A percentile compares a stretch with the other conserved stretches of the same genome.
phyloP scores from a whole-genome alignment of 2,888 invertebrate species.

The Adela reaumurella region DNA sequence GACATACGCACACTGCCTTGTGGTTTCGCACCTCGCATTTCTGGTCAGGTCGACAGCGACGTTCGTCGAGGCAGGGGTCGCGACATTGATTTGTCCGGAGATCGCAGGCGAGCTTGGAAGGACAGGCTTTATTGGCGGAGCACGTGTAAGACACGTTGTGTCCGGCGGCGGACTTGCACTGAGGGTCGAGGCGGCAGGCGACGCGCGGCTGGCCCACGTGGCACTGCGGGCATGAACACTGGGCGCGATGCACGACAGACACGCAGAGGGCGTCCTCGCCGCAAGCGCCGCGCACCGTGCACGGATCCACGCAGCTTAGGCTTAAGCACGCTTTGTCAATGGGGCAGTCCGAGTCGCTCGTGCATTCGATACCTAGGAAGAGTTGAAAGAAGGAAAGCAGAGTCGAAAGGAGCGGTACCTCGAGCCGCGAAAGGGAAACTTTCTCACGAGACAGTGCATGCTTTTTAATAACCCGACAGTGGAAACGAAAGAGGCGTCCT shows the following conservation, averaged over 20 bases:
- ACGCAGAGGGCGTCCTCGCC: constrained; percentile 87
- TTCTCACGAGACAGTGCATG: constrained; percentile 73
- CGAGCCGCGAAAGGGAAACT: constrained; percentile 87
- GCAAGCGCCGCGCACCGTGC: constrained; percentile 83
- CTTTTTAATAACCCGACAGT: constrained; percentile 57
- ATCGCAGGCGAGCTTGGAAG: constrained; percentile 72
- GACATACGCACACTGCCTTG: constrained; percentile 82
- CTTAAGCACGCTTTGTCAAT: constrained; percentile 89
- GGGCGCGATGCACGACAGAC: constrained; percentile 78
- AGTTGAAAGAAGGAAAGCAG: constrained; percentile 58
- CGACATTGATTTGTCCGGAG: constrained; percentile 66
- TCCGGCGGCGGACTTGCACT: constrained; percentile 64
- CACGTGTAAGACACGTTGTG: constrained; percentile 62
- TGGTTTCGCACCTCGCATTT: constrained; percentile 86
- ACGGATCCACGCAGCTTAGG: constrained; percentile 88
- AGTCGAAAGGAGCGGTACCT: constrained; percentile 69
- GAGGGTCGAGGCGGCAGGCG: constrained; percentile 75
- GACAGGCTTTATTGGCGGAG: constrained; percentile 66
- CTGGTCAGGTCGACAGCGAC: constrained; percentile 76
- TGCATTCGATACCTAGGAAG: constrained; percentile 80
- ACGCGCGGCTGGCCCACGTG: constrained; percentile 79
- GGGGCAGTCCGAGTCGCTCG: constrained; percentile 86
- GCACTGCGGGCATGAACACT: constrained; percentile 86
- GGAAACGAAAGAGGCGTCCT: constrained; percentile 35
- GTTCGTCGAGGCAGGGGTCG: constrained; percentile 72